phyloP scores from a whole-genome alignment of 2,888 invertebrate genomes.

The Meiosimyza platycephala region DNA sequence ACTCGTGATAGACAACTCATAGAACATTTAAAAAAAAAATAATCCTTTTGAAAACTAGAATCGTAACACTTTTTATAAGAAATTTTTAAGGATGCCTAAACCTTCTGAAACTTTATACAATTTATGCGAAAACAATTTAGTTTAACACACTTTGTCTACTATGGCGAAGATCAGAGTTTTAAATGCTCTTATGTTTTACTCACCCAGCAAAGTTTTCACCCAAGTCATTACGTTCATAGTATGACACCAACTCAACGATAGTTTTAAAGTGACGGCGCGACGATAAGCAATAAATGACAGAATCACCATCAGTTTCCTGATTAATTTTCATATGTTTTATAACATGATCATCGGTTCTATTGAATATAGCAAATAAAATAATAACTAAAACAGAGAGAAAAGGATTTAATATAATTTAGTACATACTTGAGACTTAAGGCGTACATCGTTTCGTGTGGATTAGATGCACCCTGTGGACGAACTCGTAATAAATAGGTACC shows the following conservation, averaged over 20 bases:
- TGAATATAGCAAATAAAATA: neutral
- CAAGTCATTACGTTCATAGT: constrained; percentile 91
- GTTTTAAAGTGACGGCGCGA: constrained; percentile 91
- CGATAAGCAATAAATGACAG: constrained; percentile 84
- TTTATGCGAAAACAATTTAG: no score
- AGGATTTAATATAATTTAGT: neutral
- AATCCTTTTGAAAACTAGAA: no score
- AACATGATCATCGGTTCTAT: constrained; percentile 87
- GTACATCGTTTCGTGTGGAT: constrained; percentile 78
- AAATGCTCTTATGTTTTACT: constrained; percentile 46
- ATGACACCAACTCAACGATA: constrained; percentile 91
- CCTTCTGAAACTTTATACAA: no score
- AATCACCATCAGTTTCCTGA: constrained; percentile 78
- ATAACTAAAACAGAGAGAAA: neutral
- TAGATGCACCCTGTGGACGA: constrained; percentile 76
- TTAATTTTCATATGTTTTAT: constrained; percentile 90
- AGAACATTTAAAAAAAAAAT: neutral
- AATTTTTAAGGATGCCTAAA: no score
- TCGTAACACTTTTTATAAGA: no score
- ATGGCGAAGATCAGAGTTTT: neutral
- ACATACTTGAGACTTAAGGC: constrained; percentile 87
- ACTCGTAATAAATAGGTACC: constrained; percentile 89
- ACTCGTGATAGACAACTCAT: neutral
- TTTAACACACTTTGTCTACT: neutral
- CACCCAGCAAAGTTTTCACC: constrained; percentile 93